Percentiles rank a stretch among this genome's conserved stretches.
Evolutionary conservation across 2,113 vertebrate species (phyloP).

Genomic region (Trochalopteron elliotii): DNA sequence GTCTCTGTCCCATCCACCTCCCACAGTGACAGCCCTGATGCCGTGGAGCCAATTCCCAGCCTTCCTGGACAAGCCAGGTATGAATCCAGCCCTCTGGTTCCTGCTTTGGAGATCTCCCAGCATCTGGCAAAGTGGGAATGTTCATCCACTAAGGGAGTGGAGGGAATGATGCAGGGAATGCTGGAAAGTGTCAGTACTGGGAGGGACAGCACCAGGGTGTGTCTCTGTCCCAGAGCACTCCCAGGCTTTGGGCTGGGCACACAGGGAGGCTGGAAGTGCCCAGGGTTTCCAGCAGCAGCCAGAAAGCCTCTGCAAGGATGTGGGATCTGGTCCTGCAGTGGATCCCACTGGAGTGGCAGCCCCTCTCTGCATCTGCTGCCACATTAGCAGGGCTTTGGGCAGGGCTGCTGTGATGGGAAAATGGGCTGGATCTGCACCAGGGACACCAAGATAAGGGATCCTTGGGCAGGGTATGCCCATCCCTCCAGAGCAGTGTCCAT

Average conservation of each 20-base stretch:
- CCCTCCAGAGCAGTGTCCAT: no score
- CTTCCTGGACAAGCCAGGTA: conserved; percentile 96
- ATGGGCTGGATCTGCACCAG: not conserved
- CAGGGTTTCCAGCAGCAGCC: not conserved
- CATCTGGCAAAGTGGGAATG: not conserved
- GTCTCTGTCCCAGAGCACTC: rapidly evolving
- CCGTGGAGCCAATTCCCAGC: conserved; percentile 87
- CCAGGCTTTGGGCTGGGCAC: not conserved
- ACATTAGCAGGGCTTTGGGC: not conserved
- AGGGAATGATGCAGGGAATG: not conserved
- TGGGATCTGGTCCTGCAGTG: not conserved
- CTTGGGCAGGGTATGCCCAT: no score
- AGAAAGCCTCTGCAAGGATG: not conserved
- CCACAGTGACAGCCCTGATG: conserved; percentile 88
- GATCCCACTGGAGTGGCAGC: not conserved
- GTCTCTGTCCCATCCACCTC: not conserved
- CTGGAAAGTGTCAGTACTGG: not conserved
- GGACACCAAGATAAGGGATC: not conserved
- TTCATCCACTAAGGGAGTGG: not conserved
- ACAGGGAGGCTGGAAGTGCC: not conserved
- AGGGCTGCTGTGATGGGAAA: not conserved
- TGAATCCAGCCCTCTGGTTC: not conserved
- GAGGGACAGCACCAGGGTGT: not conserved
- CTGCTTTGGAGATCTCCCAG: not conserved
- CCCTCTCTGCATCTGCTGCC: not conserved